Evolutionary conservation across 2,888 invertebrate species (phyloP).

Genomic region (Sarcophaga rosellei): DNA sequence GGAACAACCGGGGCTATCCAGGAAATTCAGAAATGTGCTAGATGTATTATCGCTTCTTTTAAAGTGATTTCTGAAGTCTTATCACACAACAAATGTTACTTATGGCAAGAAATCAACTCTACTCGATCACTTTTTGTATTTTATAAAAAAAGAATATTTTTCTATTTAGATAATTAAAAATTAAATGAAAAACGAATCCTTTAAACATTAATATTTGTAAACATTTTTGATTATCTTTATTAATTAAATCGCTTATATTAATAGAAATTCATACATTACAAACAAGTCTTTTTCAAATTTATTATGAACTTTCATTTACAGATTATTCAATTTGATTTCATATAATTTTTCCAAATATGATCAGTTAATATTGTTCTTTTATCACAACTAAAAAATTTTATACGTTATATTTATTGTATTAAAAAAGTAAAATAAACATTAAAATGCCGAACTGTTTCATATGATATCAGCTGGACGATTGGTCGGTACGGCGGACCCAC

Average conservation of each 20-base stretch:
- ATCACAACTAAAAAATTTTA: slow-evolving; percentile 40
- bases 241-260: slow-evolving; percentile 32
- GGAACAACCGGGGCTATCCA: no score
- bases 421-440: slow-evolving; percentile 17
- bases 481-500: slow-evolving; percentile 67
- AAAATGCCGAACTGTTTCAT: slow-evolving; percentile 61
- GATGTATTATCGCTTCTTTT: no score
- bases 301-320: slow-evolving; percentile 5
- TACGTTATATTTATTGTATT: neutral
- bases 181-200: neutral
- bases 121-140: no score
- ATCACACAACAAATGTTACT: no score
- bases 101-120: no score
- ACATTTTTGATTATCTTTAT: slow-evolving; percentile 18
- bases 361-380: slow-evolving; percentile 21
- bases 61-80: no score
- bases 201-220: slow-evolving; percentile 14
- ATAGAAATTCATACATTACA: slow-evolving; percentile 54
- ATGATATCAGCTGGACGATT: slow-evolving; percentile 78
- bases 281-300: slow-evolving; percentile 53
- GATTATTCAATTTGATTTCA: neutral
- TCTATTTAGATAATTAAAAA: no score
- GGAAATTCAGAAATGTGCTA: no score
- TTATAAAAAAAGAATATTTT: no score
- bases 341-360: neutral